Evolutionary conservation across 2,113 vertebrate genomes (phyloP).

Genomic region (Plectropomus leopardus): DNA sequence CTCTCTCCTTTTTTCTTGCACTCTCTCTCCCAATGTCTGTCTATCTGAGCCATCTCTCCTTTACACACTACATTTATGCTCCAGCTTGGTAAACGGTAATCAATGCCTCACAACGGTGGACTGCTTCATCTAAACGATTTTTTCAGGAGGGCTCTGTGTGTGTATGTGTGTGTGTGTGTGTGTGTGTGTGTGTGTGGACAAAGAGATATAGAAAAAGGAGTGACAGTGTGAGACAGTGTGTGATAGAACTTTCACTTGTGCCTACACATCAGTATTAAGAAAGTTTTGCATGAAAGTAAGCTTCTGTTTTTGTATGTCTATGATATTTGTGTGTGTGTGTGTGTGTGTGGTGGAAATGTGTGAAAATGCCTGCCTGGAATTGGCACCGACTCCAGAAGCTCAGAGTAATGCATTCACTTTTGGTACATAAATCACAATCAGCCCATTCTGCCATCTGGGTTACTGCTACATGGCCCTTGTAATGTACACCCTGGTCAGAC

Average conservation of each 20-base stretch:
- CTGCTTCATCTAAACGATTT: conserved; percentile 80
- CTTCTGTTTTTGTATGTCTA: conserved; percentile 27
- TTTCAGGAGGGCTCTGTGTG: conserved; percentile 36
- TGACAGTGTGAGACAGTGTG: neutral
- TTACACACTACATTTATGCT: conserved; percentile 77
- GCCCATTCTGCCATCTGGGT: conserved; percentile 81
- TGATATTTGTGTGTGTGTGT: conserved; percentile 15
- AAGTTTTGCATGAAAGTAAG: conserved; percentile 5
- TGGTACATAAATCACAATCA: conserved; percentile 84
- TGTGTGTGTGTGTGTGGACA: conserved; percentile 1
- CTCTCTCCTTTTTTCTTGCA: conserved; percentile 13
- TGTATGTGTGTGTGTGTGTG: neutral
- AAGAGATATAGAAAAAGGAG: neutral
- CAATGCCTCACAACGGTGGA: conserved; percentile 79
- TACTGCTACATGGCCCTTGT: conserved; percentile 78
- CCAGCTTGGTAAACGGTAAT: conserved; percentile 84
- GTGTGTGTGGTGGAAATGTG: conserved; percentile 31
- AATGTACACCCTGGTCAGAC: conserved; percentile 77
- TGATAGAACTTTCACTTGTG: neutral
- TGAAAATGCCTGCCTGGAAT: conserved; percentile 61
- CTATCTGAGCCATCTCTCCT: conserved; percentile 59
- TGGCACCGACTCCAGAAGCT: conserved; percentile 69
- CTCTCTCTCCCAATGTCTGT: conserved; percentile 23
- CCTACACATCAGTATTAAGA: neutral
- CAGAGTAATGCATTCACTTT: conserved; percentile 73